Conservation (phyloP, 2,797 vertebrate genomes). For the Channallabes apus region DNA sequence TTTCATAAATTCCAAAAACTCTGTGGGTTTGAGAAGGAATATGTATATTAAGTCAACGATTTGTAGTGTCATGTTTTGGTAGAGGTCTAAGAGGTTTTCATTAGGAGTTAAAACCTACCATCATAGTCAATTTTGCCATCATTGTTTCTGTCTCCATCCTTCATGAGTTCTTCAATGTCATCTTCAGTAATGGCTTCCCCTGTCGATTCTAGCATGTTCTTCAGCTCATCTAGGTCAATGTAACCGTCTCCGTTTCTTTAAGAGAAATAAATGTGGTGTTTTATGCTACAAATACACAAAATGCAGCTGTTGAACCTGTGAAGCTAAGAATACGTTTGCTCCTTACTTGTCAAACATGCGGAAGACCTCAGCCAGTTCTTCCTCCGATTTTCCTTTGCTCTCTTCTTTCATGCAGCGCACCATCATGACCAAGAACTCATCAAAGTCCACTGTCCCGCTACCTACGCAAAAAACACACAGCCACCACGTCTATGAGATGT, state of each 20-base stretch:
- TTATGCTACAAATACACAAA: neutral
- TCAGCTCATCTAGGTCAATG: slow-evolving; percentile 80
- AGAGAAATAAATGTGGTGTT: neutral
- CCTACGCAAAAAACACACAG: slow-evolving; percentile 71
- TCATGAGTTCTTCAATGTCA: slow-evolving; percentile 82
- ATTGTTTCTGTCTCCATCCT: slow-evolving; percentile 82
- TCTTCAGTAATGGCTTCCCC: slow-evolving; percentile 80
- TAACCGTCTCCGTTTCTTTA: slow-evolving; percentile 80
- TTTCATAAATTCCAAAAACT: slow-evolving; percentile 84
- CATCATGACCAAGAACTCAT: slow-evolving; percentile 99
- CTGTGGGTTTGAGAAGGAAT: slow-evolving; percentile 60
- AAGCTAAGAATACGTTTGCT: neutral
- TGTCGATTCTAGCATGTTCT: slow-evolving; percentile 77
- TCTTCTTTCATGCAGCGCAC: slow-evolving; percentile 99
- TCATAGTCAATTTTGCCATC: slow-evolving; percentile 82
- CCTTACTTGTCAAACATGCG: slow-evolving; percentile 91
- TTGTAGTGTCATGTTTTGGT: neutral
- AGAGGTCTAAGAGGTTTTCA: neutral
- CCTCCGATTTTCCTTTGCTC: slow-evolving; percentile 98
- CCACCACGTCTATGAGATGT: neutral
- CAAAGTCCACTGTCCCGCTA: slow-evolving; percentile 96
- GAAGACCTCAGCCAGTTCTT: slow-evolving; percentile 95
- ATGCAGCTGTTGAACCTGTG: neutral
- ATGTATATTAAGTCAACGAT: neutral
- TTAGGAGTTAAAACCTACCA: slow-evolving; percentile 58